A percentile compares a stretch with the other conserved stretches of the same genome.
These are phyloP conservation scores for Rostratula benghalensis DNA, from an alignment of 2,113 vertebrate species.

Conservation along the genomic window DNA sequence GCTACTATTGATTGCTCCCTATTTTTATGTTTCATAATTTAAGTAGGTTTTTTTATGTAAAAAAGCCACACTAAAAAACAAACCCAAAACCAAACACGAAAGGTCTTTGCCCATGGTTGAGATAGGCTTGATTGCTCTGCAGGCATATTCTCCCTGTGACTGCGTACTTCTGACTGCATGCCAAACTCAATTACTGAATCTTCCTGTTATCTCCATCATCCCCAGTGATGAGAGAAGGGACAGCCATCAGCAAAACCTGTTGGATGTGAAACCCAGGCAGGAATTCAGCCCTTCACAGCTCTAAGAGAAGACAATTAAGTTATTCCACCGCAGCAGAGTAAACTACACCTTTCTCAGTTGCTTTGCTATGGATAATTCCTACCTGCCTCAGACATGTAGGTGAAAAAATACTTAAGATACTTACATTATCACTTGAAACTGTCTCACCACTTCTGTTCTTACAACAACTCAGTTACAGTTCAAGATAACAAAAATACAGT, in stretches of 20 bases:
- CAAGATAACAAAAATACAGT: not conserved
- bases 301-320: not conserved
- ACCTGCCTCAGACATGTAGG: fast-evolving
- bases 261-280: not conserved
- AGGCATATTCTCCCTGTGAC: not conserved
- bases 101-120: not conserved
- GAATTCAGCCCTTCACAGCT: not conserved
- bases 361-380: not conserved
- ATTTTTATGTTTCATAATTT: not conserved
- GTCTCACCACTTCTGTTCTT: not conserved
- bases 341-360: not conserved
- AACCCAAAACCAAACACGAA: no score
- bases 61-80: not conserved
- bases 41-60: not conserved
- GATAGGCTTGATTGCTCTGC: not conserved
- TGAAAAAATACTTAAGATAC: not conserved
- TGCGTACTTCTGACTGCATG: not conserved
- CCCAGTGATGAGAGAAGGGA: not conserved
- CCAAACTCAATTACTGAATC: not conserved
- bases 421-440: not conserved
- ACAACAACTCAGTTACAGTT: not conserved
- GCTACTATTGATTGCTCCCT: not conserved
- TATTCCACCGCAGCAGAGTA: not conserved
- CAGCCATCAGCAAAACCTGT: not conserved
- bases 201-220: not conserved